A percentile compares a stretch with the other conserved stretches of the same genome.
Conservation (phyloP, 2,888 invertebrate genomes). For the Eupeodes latifasciatus region DNA sequence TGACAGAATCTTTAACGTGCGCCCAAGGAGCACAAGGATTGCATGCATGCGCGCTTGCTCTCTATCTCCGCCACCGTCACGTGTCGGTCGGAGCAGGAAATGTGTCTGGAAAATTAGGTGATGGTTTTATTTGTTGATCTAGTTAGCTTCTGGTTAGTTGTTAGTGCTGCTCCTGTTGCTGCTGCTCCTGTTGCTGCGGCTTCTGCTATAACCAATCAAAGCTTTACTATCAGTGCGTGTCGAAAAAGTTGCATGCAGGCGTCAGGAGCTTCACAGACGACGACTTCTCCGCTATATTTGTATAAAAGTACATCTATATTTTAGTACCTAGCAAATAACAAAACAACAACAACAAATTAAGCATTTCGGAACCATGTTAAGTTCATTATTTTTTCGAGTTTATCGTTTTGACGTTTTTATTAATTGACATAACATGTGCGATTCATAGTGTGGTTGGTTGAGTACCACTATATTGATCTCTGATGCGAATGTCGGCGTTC, state of each 20-base stretch:
- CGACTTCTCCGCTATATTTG: no score
- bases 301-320: not conserved
- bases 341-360: not conserved
- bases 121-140: conserved; percentile 68
- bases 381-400: conserved; percentile 70
- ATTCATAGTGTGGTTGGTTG: conserved; percentile 56
- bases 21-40: conserved; percentile 47
- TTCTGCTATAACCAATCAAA: conserved; percentile 25
- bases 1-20: conserved; percentile 66
- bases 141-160: conserved; percentile 50
- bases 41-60: conserved; percentile 47
- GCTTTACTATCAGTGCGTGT: conserved; percentile 62
- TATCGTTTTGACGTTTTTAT: conserved; percentile 74
- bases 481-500: not conserved
- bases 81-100: conserved; percentile 52
- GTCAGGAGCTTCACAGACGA: conserved; percentile 12
- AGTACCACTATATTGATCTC: conserved; percentile 27
- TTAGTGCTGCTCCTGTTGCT: not conserved
- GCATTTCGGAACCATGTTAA: conserved; percentile 70
- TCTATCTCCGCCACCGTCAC: not conserved
- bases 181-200: not conserved
- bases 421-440: conserved; percentile 74
- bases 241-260: conserved; percentile 64
- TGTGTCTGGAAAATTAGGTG: conserved; percentile 57
- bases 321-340: not conserved